These are phyloP conservation scores for Eidolon helvum DNA, from an alignment of 2,113 vertebrate genomes.

Conservation along the genomic window DNA sequence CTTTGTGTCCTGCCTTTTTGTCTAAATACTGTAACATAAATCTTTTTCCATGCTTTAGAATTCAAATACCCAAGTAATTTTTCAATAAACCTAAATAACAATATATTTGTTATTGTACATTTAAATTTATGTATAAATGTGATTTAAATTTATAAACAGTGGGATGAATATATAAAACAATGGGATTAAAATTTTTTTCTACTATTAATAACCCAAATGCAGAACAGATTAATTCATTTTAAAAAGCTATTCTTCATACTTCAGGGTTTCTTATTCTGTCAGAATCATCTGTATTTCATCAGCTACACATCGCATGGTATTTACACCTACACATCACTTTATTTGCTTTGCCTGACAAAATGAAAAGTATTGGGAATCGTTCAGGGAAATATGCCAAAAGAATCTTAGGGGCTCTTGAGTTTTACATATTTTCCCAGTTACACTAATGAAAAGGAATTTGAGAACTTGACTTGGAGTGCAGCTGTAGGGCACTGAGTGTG, in stretches of 20 bases:
- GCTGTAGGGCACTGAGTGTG: not conserved
- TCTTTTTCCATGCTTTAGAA: not conserved
- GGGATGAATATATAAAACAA: slow-evolving; percentile 24
- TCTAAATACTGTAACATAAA: not conserved
- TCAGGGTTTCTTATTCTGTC: not conserved
- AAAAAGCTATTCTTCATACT: not conserved
- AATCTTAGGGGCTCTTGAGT: slow-evolving; percentile 65
- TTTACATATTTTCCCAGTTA: slow-evolving; percentile 76
- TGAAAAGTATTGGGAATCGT: slow-evolving; percentile 65
- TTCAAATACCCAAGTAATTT: not conserved
- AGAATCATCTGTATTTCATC: slow-evolving; percentile 66
- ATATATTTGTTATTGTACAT: not conserved
- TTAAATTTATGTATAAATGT: not conserved
- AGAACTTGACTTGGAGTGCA: slow-evolving; percentile 37
- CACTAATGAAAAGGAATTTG: slow-evolving; percentile 73
- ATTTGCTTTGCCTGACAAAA: slow-evolving; percentile 73
- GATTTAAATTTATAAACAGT: not conserved
- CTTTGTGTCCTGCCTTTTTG: not conserved
- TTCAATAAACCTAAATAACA: slow-evolving; percentile 4
- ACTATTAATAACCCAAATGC: slow-evolving; percentile 34
- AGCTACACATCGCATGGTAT: slow-evolving; percentile 46
- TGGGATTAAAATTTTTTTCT: not conserved
- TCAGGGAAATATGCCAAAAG: slow-evolving; percentile 61
- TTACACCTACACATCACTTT: slow-evolving; percentile 64
- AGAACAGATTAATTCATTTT: slow-evolving; percentile 38